phyloP scores from a whole-genome alignment of 2,113 vertebrate species.

The Hystrix brachyura region DNA sequence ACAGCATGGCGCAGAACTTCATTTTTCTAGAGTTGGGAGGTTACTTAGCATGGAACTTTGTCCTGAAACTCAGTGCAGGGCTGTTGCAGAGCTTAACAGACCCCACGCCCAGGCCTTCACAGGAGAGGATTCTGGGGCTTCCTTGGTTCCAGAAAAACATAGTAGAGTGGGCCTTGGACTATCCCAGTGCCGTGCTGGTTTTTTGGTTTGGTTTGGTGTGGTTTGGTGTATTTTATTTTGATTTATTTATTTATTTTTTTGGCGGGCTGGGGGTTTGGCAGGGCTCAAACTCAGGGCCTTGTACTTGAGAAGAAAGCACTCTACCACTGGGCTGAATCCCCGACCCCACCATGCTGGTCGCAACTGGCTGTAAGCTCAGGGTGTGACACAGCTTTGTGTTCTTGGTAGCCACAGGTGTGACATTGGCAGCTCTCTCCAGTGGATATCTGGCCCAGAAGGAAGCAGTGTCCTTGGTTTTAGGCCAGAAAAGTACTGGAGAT shows the following conservation, averaged over 20 bases:
- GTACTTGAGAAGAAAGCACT: too few relatives aligned
- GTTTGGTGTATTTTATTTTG: too few relatives aligned
- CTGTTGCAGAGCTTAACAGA: background rate
- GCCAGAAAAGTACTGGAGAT: background rate
- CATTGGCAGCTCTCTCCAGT: background rate
- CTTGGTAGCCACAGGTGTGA: background rate
- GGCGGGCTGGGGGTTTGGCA: too few relatives aligned
- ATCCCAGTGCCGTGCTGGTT: background rate
- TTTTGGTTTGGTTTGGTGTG: too few relatives aligned
- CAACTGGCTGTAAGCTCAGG: background rate
- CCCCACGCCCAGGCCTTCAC: background rate
- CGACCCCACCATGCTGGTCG: background rate
- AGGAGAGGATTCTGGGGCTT: background rate
- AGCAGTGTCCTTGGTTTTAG: background rate
- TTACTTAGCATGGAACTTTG: background rate
- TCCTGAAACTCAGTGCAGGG: background rate
- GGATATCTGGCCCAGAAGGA: background rate
- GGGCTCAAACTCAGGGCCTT: too few relatives aligned
- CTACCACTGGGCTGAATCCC: too few relatives aligned
- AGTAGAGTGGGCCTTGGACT: background rate
- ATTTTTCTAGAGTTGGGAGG: background rate
- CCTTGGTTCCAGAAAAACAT: background rate
- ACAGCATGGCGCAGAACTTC: background rate
- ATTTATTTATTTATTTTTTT: too few relatives aligned
- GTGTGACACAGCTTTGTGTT: background rate